Base-by-base conservation (phyloP, 1,140 invertebrate genomes). In the Thalassaphorura encarpata region DNA sequence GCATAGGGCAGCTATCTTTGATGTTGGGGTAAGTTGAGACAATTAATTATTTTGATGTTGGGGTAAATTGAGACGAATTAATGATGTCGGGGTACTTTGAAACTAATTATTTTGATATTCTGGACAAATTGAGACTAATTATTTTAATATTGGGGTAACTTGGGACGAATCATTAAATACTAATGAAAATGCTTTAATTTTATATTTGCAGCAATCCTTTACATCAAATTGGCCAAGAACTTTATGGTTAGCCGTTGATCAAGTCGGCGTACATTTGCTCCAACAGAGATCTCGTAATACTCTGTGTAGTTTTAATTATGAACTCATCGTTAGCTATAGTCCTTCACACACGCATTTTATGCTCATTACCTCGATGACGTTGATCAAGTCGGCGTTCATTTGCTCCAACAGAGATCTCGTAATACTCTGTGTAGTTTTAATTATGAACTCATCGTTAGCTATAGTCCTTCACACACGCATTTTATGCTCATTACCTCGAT, bases 1-100 rank as follows among this genome's bases (percentile, higher is more conserved):
- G 40, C 88, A 95, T 63, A 81, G 86, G 62, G 88, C 91, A 3
- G 93, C 89, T 5, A 87, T 97, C 62, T 97, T 93, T 71, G 90
- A 95, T 71, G 92, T 96, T 26, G 40, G 51, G 2, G 55, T 62
- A 58, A 58, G 36, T 45, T 26, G 8, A 21, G 8, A 23, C 28
- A 15, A 5, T 27, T 27, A 13, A 19, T 5, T 43, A 5, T 15
- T 24, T 23, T 52, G 23, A 16, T 26, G 92, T 96, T 26, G 40
- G 51, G 2, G 55, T 62, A 58, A 58, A 27, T 45, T 26, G 8
- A 21, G 8, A 23, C 28, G 11, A 5, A 11, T 27, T 3, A 19
- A 2, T 71, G 90, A 95, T 71, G 92, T 96, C 19, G 40, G 51
- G 2, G 55, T 62, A 58, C 54, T 26, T 45, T 26, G 8, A 21